Percentiles rank a stretch among this genome's conserved stretches.
Evolutionary conservation across 2,888 invertebrate species (phyloP).

Genomic region (Chrysomela aeneicollis): DNA sequence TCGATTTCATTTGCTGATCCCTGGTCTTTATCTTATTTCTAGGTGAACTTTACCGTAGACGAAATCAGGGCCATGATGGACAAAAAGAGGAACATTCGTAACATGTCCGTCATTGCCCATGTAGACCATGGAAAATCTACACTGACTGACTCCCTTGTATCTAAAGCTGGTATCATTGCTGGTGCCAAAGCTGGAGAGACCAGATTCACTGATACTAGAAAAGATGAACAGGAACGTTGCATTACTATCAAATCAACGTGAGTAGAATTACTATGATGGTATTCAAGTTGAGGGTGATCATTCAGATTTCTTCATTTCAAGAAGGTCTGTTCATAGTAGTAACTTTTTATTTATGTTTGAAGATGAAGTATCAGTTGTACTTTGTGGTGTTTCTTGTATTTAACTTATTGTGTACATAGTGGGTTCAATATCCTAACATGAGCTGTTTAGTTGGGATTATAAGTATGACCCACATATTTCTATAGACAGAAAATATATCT

Average conservation of each 20-base stretch:
- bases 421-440: no score
- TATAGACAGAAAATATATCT: no score
- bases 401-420: no score
- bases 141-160: constrained; percentile 97
- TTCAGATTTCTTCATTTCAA: no score
- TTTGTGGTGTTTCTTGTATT: no score
- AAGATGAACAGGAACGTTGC: constrained; percentile 99
- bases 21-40: constrained; percentile 41
- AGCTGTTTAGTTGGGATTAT: no score
- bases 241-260: constrained; percentile 99
- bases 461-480: no score
- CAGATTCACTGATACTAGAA: constrained; percentile 98
- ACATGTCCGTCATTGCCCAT: constrained; percentile 99
- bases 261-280: constrained; percentile 59
- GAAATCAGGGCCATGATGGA: constrained; percentile 99
- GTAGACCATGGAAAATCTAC: constrained; percentile 99
- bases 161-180: constrained; percentile 99
- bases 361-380: no score
- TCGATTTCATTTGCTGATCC: neutral
- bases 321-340: no score
- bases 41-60: constrained; percentile 99
- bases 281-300: no score
- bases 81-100: constrained; percentile 99
- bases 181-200: constrained; percentile 99
- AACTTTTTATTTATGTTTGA: no score